A percentile compares a stretch with the other conserved stretches of the same genome.
Evolutionary conservation across 53 echinoderm and acorn worm genomes (phyloP).

Genomic region (Actinopyga echinites): DNA sequence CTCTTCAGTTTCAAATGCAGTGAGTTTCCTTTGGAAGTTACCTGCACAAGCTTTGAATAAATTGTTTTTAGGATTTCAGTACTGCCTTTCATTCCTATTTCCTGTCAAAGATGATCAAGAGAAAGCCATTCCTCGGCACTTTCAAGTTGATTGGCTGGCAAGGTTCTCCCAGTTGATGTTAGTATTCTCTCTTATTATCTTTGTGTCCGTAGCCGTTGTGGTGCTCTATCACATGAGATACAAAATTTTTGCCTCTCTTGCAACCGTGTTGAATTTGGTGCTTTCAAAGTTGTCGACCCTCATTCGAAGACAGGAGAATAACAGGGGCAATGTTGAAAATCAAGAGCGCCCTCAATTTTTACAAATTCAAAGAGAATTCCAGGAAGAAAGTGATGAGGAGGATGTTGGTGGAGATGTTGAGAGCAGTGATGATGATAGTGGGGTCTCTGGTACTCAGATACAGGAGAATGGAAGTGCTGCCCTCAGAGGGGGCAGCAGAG

Average conservation of each 20-base stretch:
- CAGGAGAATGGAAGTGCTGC: neutral
- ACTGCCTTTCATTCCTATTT: too few species aligned
- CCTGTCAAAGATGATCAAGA: too few species aligned
- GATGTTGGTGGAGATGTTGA: neutral
- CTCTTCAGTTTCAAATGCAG: too few species aligned
- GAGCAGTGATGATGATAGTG: neutral
- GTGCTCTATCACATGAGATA: slow-evolving; percentile 14
- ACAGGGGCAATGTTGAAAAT: neutral
- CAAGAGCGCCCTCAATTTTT: neutral
- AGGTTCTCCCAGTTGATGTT: slow-evolving; percentile 25
- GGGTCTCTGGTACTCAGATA: neutral
- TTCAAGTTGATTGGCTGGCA: neutral
- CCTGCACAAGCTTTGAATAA: too few species aligned
- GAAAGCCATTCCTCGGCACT: too few species aligned
- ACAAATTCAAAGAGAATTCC: neutral
- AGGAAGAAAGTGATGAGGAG: slow-evolving; percentile 8
- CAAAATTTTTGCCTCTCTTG: neutral
- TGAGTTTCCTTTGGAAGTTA: too few species aligned
- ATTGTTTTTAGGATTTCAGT: too few species aligned
- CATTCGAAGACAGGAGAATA: neutral
- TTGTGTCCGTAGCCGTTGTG: neutral
- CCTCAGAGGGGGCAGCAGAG: neutral
- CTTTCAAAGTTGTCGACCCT: neutral
- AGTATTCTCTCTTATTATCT: neutral
- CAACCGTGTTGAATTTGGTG: neutral